Evolutionary conservation across 2,888 invertebrate species (phyloP).

Genomic region (Drosophila lacicola): DNA sequence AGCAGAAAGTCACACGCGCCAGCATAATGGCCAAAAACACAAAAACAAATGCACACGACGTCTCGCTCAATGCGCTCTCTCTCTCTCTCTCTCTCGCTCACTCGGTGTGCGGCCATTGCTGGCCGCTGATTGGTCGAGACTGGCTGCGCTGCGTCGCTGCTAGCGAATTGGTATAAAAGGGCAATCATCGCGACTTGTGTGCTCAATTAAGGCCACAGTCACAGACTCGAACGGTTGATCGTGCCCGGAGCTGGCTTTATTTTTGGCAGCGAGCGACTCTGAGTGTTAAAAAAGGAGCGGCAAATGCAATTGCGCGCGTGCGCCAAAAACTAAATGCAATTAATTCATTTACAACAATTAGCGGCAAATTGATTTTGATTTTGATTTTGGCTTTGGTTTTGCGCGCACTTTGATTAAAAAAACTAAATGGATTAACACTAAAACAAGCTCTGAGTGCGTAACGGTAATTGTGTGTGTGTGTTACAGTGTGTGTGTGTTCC

Average conservation of each 20-base stretch:
- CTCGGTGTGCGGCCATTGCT: constrained; percentile 78
- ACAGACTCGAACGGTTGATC: constrained; percentile 79
- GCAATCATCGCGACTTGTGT: constrained; percentile 87
- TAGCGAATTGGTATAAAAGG: constrained; percentile 86
- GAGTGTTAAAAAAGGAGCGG: constrained; percentile 18
- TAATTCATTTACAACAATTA: constrained; percentile 83
- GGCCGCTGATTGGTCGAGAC: constrained; percentile 80
- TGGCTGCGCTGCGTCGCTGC: constrained; percentile 47
- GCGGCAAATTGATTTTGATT: constrained; percentile 79
- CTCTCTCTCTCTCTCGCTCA: constrained; percentile 11
- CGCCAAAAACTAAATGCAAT: constrained; percentile 76
- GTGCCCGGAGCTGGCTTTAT: constrained; percentile 43
- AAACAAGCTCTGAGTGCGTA: constrained; percentile 79
- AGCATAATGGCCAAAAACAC: constrained; percentile 45
- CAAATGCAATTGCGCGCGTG: constrained; percentile 56
- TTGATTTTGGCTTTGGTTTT: constrained; percentile 38
- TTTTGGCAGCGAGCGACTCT: constrained; percentile 16
- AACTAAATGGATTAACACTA: constrained; percentile 70
- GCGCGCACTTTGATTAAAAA: constrained; percentile 76
- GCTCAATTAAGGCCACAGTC: constrained; percentile 85
- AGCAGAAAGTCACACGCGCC: constrained; percentile 64
- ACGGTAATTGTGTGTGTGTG: constrained; percentile 2
- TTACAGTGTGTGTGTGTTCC: constrained; percentile 10
- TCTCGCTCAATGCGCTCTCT: constrained; percentile 9
- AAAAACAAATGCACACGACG: constrained; percentile 10